Evolutionary conservation across 2,888 invertebrate species (phyloP).

Genomic region (Hermodice carunculata): DNA sequence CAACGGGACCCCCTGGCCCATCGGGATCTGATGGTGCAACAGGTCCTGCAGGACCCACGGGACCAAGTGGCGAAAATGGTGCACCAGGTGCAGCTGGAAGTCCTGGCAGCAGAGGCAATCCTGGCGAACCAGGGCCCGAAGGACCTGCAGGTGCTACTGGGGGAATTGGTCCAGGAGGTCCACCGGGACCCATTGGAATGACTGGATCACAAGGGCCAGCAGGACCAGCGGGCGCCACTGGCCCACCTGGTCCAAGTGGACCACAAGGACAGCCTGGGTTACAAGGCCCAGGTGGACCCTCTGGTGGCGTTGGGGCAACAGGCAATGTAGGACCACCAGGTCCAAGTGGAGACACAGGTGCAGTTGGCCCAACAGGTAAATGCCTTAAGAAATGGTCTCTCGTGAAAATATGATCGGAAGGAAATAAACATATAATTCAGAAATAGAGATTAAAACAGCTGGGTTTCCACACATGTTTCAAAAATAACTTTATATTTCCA

Average conservation of each 20-base stretch:
- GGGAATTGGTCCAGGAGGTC: slow-evolving; percentile 11
- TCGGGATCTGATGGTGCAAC: background rate
- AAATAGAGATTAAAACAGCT: no score
- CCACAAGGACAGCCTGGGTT: slow-evolving; percentile 1
- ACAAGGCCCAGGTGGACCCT: background rate
- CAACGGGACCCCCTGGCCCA: background rate
- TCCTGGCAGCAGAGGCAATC: background rate
- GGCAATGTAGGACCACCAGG: slow-evolving; percentile 18
- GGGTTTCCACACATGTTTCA: no score
- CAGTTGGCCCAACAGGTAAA: no score
- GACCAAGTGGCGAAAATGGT: background rate
- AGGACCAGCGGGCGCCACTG: no score
- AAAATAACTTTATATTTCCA: no score
- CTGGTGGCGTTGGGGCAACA: slow-evolving; percentile 9
- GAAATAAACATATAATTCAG: no score
- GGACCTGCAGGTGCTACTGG: slow-evolving; percentile 2
- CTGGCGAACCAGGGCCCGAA: background rate
- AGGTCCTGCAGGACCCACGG: slow-evolving; percentile 8
- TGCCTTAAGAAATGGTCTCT: no score
- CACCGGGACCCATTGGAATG: slow-evolving; percentile 4
- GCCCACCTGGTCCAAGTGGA: no score
- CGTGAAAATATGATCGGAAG: no score
- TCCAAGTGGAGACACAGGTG: no score
- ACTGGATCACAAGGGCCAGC: slow-evolving; percentile 2
- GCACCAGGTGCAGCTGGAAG: background rate